Percentiles rank a stretch among this genome's conserved stretches.
Conservation (phyloP, 2,113 vertebrate species). For the Camelus bactrianus region DNA sequence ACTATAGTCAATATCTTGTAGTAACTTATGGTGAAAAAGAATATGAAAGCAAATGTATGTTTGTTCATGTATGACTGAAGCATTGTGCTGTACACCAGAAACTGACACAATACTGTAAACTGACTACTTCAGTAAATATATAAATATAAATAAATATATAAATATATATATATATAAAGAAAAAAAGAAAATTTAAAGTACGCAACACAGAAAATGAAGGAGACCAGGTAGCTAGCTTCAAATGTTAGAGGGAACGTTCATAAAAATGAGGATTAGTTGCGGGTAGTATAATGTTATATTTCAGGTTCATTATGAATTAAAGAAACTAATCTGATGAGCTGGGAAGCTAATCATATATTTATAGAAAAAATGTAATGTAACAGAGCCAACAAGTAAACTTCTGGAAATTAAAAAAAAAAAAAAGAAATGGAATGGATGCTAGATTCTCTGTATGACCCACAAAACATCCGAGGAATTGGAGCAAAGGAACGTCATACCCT, state of each 20-base stretch:
- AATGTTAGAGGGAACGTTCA: not conserved
- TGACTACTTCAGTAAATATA: too few species aligned
- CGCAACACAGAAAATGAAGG: not conserved
- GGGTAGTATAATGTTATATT: not conserved
- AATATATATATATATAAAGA: too few species aligned
- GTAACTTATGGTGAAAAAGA: too few species aligned
- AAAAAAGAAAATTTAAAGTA: too few species aligned
- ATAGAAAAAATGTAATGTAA: not conserved
- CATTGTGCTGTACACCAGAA: too few species aligned
- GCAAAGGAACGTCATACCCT: not conserved
- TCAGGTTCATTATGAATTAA: not conserved
- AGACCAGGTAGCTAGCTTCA: not conserved
- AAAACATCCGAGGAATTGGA: not conserved
- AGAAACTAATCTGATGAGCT: not conserved
- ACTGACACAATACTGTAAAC: too few species aligned
- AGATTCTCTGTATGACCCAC: not conserved
- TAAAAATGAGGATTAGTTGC: not conserved
- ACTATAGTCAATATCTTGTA: too few species aligned
- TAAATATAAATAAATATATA: too few species aligned
- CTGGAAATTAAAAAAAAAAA: not conserved
- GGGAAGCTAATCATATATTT: not conserved
- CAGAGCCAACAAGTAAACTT: conserved; percentile 35
- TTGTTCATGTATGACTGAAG: too few species aligned
- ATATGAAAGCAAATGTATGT: too few species aligned
- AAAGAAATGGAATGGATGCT: not conserved